Evolutionary conservation across 2,113 vertebrate genomes (phyloP), one percentile per base, ranked within the genome.

Genomic region (Heliornis fulica): DNA sequence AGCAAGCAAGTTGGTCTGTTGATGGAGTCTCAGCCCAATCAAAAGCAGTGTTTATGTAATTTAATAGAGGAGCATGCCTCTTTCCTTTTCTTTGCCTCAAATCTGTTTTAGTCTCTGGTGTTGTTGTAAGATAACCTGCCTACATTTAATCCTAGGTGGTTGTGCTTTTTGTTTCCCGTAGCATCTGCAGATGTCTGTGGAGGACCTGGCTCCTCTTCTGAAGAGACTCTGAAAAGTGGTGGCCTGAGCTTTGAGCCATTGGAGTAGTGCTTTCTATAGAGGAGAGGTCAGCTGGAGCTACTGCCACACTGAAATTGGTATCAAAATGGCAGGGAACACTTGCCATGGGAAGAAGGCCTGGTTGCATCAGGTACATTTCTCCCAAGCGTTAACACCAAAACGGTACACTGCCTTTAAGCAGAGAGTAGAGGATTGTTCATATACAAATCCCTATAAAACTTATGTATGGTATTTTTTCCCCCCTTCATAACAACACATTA

Each of bases 11-110:
- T 66, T 86, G 60, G 56, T 92, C 71, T 93, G 68, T 89, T 86
- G 86, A 78, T 84, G 85, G 80, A 96, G 88, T 84, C 86, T 96
- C 86, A 87, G 80, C 82, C 68, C 90, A 95, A 90, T 94, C 88
- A 89, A 46, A 63, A 71, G 40, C 46, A 75, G 41, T 71, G 83
- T 93, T 96, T 76, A 51, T 89, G 36, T 83, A 89, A 92, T 90
- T 89, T 93, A 79, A 50, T 84, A 86, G 76, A 69, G 45, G 78
- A 69, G 46, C 13, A 21, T 91, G 65, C 65, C 31, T 76, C 69
- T 94, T 95, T 92, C 60, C 71, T 92, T 90, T 88, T 77, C 38
- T 40, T 93, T 81, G 31, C 10, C 0, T 95, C 57, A 81, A 75
- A 90, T 60, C 64, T 69, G 3, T 64, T 93, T 94, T 69, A n/a